phyloP scores from a whole-genome alignment of 1,140 invertebrate species.

The Drosophila busckii region DNA sequence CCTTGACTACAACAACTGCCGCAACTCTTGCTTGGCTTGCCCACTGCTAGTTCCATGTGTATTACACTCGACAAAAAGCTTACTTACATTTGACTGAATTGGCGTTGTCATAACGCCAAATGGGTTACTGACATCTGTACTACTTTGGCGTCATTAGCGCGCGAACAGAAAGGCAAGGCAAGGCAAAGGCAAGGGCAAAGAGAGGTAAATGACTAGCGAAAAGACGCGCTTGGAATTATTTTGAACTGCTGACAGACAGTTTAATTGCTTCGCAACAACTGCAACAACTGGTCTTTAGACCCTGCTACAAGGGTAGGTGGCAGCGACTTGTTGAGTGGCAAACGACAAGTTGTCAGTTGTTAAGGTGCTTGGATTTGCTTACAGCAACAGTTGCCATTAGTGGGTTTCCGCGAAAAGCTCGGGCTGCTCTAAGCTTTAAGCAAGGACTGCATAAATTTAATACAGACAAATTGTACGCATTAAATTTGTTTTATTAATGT shows the following conservation, averaged over 20 bases:
- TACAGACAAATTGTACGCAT: too few relatives aligned
- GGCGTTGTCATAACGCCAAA: slow-evolving; percentile 56
- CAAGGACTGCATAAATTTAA: too few relatives aligned
- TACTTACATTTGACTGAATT: slow-evolving; percentile 7
- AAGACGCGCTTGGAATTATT: slow-evolving; percentile 28
- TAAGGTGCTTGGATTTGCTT: slow-evolving; percentile 56
- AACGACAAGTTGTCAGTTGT: slow-evolving; percentile 36
- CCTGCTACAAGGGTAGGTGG: background rate
- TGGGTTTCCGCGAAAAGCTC: slow-evolving; percentile 1
- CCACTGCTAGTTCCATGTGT: background rate
- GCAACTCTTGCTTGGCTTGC: slow-evolving; percentile 33
- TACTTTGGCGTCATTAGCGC: too few relatives aligned
- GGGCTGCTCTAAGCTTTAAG: too few relatives aligned
- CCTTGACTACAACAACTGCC: slow-evolving; percentile 13
- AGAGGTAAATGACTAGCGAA: too few relatives aligned
- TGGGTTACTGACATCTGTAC: slow-evolving; percentile 51
- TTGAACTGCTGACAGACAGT: slow-evolving; percentile 43
- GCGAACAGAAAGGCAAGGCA: too few relatives aligned
- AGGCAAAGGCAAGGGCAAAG: background rate
- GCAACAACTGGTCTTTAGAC: slow-evolving; percentile 57
- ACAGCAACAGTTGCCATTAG: slow-evolving; percentile 8
- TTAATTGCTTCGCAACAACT: slow-evolving; percentile 53
- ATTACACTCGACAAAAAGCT: too few relatives aligned
- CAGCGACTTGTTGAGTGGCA: slow-evolving; percentile 50
- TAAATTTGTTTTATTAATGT: too few relatives aligned